phyloP scores from a whole-genome alignment of 2,888 invertebrate species.

The Deilephila porcellus region DNA sequence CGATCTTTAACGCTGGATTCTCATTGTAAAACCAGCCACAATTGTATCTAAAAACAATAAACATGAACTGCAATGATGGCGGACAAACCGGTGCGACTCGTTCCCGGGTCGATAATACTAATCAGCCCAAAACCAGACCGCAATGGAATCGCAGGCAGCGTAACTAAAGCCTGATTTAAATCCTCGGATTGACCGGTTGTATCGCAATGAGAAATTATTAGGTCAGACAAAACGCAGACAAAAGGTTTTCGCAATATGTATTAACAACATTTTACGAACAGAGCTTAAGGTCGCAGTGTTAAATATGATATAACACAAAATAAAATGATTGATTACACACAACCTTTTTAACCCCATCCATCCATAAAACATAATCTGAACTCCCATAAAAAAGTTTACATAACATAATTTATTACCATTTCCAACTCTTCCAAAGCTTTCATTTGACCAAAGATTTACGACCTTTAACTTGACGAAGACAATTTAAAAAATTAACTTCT shows the following conservation, averaged over 20 bases:
- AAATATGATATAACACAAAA: conserved; percentile 9
- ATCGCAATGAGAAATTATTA: not conserved
- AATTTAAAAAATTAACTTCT: conserved; percentile 26
- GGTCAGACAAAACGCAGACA: not conserved
- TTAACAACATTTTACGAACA: not conserved
- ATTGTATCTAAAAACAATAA: not conserved
- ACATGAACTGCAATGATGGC: not conserved
- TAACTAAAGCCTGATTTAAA: not conserved
- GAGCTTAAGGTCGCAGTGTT: not conserved
- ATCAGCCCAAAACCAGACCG: conserved; percentile 1
- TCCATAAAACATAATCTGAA: conserved; percentile 40
- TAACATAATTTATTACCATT: conserved; percentile 36
- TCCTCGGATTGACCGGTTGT: not conserved
- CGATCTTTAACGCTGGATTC: not conserved
- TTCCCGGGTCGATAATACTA: not conserved
- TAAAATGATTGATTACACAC: conserved; percentile 5
- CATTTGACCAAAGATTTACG: conserved; percentile 14
- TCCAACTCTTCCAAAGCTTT: conserved; percentile 18
- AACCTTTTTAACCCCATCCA: conserved; percentile 14
- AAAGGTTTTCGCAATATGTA: not conserved
- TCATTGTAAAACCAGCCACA: conserved; percentile 1
- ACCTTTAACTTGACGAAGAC: conserved; percentile 38
- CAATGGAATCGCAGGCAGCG: not conserved
- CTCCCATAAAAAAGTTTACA: conserved; percentile 40
- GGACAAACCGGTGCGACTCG: not conserved